Conservation (phyloP, 2,888 invertebrate species). For the Apodemia arnacis region DNA sequence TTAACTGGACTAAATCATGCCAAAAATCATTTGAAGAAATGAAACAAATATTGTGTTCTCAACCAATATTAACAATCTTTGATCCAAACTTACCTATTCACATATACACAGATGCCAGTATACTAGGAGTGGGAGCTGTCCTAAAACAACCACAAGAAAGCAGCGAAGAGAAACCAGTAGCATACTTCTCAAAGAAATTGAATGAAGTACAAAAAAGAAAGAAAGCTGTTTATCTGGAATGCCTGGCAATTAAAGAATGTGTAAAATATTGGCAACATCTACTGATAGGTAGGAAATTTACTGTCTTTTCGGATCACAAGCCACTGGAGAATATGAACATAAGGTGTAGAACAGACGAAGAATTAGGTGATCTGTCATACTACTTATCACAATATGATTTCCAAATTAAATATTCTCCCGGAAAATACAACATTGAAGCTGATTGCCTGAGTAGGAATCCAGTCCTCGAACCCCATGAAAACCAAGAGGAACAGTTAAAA, state of each 20-base stretch:
- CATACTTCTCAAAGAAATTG: no score
- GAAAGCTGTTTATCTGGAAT: no score
- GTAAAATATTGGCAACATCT: no score
- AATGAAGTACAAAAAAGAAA: no score
- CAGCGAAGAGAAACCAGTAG: no score
- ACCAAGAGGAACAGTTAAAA: conserved; percentile 6
- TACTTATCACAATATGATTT: conserved; percentile 50
- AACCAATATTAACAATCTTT: conserved; percentile 41
- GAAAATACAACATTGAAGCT: conserved; percentile 68
- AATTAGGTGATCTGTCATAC: conserved; percentile 76
- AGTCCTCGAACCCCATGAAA: conserved; percentile 35
- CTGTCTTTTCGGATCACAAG: no score
- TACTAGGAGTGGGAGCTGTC: conserved; percentile 31
- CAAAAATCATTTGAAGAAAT: conserved; percentile 49
- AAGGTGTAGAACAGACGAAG: conserved; percentile 81
- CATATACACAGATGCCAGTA: conserved; percentile 61
- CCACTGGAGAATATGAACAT: conserved; percentile 67
- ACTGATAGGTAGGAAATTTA: no score
- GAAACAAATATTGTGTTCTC: conserved; percentile 35
- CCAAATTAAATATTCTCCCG: conserved; percentile 48
- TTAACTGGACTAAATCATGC: conserved; percentile 74
- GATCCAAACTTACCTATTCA: conserved; percentile 43
- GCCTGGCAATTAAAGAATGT: no score
- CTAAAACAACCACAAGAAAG: no score
- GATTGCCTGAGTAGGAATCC: conserved; percentile 78